A percentile compares a stretch with the other conserved stretches of the same genome.
phyloP scores from a whole-genome alignment of 2,113 vertebrate genomes.

The Oenanthe melanoleuca region DNA sequence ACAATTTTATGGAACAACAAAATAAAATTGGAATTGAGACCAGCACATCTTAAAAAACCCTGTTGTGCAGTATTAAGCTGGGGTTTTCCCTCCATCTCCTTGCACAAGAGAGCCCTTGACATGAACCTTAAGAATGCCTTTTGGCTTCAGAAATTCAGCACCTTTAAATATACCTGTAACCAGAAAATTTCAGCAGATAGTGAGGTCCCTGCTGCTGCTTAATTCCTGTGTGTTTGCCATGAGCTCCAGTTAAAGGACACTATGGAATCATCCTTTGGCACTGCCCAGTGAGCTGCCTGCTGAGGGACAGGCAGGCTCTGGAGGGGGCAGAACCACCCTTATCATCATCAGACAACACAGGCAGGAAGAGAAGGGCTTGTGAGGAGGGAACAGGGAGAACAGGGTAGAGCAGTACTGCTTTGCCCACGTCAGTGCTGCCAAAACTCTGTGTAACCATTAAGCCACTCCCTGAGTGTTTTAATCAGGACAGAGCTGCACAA shows the following conservation, averaged over 20 bases:
- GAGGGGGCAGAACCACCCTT: background rate
- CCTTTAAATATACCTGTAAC: background rate
- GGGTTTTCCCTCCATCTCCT: background rate
- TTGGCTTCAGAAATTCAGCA: background rate
- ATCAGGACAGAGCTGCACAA: background rate
- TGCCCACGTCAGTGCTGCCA: background rate
- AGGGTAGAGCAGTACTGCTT: background rate
- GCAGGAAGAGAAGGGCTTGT: background rate
- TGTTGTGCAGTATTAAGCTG: background rate
- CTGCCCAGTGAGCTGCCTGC: background rate
- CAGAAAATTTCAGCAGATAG: background rate
- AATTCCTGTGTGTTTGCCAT: background rate
- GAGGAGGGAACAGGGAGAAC: background rate
- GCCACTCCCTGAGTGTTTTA: background rate
- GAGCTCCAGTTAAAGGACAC: background rate
- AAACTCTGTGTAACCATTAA: background rate
- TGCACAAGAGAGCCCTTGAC: background rate
- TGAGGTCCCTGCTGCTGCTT: background rate
- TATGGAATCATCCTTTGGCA: rapidly evolving
- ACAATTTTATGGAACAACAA: background rate
- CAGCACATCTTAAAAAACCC: background rate
- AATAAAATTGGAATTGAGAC: background rate
- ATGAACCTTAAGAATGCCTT: background rate
- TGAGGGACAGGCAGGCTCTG: background rate
- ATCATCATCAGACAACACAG: background rate